phyloP scores from a whole-genome alignment of 2,888 invertebrate genomes.

The Plebejus argus region DNA sequence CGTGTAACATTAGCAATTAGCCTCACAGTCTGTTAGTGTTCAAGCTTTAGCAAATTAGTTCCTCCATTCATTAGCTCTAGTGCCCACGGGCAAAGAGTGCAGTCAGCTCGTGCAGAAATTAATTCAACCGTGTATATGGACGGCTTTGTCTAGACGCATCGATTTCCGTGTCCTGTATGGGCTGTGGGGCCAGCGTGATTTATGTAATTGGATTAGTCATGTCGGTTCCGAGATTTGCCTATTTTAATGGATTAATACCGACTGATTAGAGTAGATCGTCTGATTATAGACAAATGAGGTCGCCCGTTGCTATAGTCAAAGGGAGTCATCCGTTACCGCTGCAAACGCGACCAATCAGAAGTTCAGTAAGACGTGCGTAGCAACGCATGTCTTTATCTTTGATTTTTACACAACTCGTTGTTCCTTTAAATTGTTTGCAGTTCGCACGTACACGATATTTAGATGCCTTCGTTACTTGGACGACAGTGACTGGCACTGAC shows the following conservation, averaged over 20 bases:
- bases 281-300: neutral
- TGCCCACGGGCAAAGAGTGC: neutral
- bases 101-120: constrained; percentile 33
- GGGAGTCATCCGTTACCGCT: too few species aligned
- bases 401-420: too few species aligned
- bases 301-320: neutral
- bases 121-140: constrained; percentile 46
- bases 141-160: constrained; percentile 73
- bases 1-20: neutral
- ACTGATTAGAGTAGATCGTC: neutral
- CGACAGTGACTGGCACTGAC: neutral
- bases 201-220: constrained; percentile 39
- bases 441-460: too few species aligned
- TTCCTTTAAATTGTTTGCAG: neutral
- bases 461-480: neutral
- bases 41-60: neutral
- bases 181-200: neutral
- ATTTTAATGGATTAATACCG: neutral
- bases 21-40: neutral
- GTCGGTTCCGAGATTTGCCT: neutral
- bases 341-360: neutral
- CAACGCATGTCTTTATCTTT: neutral
- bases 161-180: constrained; percentile 52
- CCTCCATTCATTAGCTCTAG: constrained; percentile 18
- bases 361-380: neutral